phyloP scores from a whole-genome alignment of 2,888 invertebrate genomes.

The Drosophila barbarae region DNA sequence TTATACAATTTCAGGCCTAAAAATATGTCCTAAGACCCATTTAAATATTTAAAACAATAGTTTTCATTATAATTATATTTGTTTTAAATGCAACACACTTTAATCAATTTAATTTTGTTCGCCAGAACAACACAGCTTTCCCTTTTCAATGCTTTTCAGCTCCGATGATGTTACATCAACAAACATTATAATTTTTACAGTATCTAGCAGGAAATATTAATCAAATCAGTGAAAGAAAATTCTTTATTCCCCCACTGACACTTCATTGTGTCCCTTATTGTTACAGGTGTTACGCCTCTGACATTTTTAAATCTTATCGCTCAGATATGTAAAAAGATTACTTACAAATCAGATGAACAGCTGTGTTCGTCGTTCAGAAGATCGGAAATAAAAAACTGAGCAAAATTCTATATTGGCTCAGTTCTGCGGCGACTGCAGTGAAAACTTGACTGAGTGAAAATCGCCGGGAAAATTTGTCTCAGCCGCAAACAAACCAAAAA shows the following conservation, averaged over 20 bases:
- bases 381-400: slow-evolving; percentile 36
- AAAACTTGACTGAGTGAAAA: slow-evolving; percentile 30
- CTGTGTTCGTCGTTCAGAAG: slow-evolving; percentile 10
- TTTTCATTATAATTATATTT: not conserved
- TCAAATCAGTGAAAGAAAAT: not conserved
- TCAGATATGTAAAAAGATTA: slow-evolving; percentile 10
- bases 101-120: not conserved
- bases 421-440: slow-evolving; percentile 39
- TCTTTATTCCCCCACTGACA: not conserved
- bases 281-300: not conserved
- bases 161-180: not conserved
- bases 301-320: slow-evolving; percentile 29
- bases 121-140: too few species aligned
- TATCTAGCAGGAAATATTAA: too few species aligned
- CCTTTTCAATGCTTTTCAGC: not conserved
- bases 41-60: not conserved
- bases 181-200: not conserved
- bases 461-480: slow-evolving; percentile 37
- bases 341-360: slow-evolving; percentile 8
- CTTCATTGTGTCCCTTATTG: not conserved
- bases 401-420: slow-evolving; percentile 43
- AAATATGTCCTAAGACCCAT: not conserved
- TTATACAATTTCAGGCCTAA: not conserved
- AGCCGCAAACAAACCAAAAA: slow-evolving; percentile 13
- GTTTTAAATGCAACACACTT: not conserved